A percentile compares a stretch with the other conserved stretches of the same genome.
Conservation (phyloP, 2,113 vertebrate species). For the Pomatostomus ruficeps region DNA sequence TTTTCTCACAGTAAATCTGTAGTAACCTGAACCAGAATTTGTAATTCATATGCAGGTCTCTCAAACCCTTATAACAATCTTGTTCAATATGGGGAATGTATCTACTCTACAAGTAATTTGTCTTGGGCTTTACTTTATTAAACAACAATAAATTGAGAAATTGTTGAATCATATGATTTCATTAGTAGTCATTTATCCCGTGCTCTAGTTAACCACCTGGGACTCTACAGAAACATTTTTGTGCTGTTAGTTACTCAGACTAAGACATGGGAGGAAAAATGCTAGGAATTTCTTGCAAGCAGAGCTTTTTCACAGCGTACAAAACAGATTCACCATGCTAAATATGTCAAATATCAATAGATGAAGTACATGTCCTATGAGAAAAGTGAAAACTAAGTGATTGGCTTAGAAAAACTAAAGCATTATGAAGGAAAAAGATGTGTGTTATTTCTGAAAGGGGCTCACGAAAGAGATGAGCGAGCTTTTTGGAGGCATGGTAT, state of each 20-base stretch:
- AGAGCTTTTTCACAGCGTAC: not conserved
- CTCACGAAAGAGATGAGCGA: not conserved
- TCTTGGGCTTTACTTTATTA: not conserved
- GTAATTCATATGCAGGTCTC: not conserved
- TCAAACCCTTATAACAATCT: not conserved
- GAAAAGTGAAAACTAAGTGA: not conserved
- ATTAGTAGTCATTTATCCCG: not conserved
- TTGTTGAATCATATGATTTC: not conserved
- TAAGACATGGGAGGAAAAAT: not conserved
- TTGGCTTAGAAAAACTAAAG: not conserved
- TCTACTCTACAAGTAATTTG: not conserved
- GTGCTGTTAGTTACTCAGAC: not conserved
- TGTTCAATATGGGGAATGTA: not conserved
- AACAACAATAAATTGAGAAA: not conserved
- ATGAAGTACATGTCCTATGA: not conserved
- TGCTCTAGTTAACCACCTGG: not conserved
- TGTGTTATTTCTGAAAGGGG: not conserved
- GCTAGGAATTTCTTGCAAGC: not conserved
- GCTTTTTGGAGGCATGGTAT: not conserved
- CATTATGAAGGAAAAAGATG: not conserved
- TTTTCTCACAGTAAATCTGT: not conserved
- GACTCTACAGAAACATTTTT: not conserved
- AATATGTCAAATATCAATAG: not conserved
- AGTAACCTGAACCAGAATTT: not conserved
- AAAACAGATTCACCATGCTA: not conserved